phyloP scores from a whole-genome alignment of 1,140 invertebrate genomes.

The Drosophila mojavensis region DNA sequence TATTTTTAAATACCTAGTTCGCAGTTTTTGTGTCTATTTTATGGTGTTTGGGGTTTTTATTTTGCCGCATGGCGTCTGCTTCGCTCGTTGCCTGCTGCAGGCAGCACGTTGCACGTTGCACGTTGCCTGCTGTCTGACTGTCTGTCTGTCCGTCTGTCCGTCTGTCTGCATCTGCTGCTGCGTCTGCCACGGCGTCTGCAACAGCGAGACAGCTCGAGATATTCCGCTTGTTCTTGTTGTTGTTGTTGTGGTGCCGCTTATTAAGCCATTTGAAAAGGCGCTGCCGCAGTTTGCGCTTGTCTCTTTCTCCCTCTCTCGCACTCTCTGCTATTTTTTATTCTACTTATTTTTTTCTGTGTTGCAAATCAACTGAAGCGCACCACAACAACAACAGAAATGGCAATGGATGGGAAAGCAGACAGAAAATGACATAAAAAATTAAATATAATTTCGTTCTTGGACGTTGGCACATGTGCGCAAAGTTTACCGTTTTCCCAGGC shows the following conservation, averaged over 20 bases:
- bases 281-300: slow-evolving; percentile 35
- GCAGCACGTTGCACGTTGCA: slow-evolving; percentile 8
- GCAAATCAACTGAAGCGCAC: slow-evolving; percentile 38
- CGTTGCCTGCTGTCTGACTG: not conserved
- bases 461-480: slow-evolving; percentile 35
- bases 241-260: slow-evolving; percentile 38
- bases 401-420: not conserved
- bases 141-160: not conserved
- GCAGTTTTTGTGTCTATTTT: slow-evolving; percentile 50
- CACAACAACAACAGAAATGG: not conserved
- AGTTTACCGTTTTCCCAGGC: slow-evolving; percentile 42
- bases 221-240: not conserved
- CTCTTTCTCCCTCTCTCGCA: not conserved
- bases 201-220: slow-evolving; percentile 41
- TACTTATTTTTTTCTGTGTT: slow-evolving; percentile 16
- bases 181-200: slow-evolving; percentile 55
- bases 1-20: slow-evolving; percentile 58
- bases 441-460: slow-evolving; percentile 37
- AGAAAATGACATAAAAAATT: slow-evolving; percentile 31
- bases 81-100: slow-evolving; percentile 22
- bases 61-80: slow-evolving; percentile 55
- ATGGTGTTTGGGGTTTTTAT: slow-evolving; percentile 49
- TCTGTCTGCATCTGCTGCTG: slow-evolving; percentile 35
- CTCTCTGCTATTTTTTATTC: not conserved
- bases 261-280: slow-evolving; percentile 54